These are phyloP conservation scores for Platerodrilus igneus DNA, from an alignment of 2,888 invertebrate genomes.

Conservation along the genomic window DNA sequence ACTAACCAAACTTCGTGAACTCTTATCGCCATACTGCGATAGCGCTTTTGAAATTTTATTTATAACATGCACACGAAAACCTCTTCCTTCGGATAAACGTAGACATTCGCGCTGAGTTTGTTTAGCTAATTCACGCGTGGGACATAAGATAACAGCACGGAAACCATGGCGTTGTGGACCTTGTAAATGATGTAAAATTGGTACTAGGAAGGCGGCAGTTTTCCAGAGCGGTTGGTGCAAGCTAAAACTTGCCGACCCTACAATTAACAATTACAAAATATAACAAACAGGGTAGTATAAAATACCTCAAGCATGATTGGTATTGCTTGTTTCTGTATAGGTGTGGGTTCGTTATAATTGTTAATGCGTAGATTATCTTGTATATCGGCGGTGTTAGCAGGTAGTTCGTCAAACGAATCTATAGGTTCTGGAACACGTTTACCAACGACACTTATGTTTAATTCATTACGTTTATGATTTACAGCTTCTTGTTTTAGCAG, in stretches of 20 bases:
- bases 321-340: constrained; percentile 90
- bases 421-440: constrained; percentile 75
- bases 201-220: constrained; percentile 90
- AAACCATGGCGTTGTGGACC: constrained; percentile 70
- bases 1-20: too few species aligned
- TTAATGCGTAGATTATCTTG: constrained; percentile 65
- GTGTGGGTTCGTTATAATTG: constrained; percentile 74
- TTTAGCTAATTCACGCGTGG: constrained; percentile 89
- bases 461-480: constrained; percentile 61
- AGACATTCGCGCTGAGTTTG: constrained; percentile 83
- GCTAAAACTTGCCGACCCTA: constrained; percentile 80
- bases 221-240: too few species aligned
- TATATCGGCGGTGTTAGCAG: constrained; percentile 56
- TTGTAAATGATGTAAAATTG: constrained; percentile 73
- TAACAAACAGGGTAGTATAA: constrained; percentile 4
- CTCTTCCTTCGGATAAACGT: constrained; percentile 68
- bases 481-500: constrained; percentile 33
- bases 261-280: constrained; percentile 10
- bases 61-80: constrained; percentile 71
- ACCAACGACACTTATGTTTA: constrained; percentile 76
- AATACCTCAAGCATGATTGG: constrained; percentile 77
- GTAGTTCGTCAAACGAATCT: constrained; percentile 63
- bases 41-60: constrained; percentile 72
- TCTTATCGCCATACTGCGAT: constrained; percentile 67
- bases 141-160: constrained; percentile 83